Base-by-base conservation (phyloP, 1,140 invertebrate species). In the Macrosteles quadrilineatus region DNA sequence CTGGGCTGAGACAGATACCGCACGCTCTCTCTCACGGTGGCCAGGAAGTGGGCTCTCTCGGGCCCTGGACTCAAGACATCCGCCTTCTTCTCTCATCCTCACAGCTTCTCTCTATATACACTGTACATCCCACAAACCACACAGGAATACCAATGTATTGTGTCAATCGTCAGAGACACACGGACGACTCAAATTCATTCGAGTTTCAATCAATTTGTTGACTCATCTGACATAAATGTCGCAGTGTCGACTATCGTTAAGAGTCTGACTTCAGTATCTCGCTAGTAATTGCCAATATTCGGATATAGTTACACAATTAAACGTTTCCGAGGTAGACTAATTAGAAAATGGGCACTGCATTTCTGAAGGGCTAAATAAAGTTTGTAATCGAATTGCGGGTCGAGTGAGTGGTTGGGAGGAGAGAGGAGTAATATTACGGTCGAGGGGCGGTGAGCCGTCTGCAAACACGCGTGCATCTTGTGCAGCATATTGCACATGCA, bases 371-470 rank as follows among this genome's bases (percentile, higher is more conserved):
- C n/a, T 19, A 19, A 50, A 50, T 50, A 50, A 50, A 50, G 47
- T 50, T 50, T 50, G 47, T 50, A 50, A 50, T 50, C 47, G n/a
- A 50, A 50, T 50, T 50, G 47, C n/a, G 47, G 47, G 47, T 50
- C 21, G 47, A 50, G 47, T 11, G 47, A 21, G 47, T 4, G 47
- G 47, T 9, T 3, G 47, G 47, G n/a, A 19, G 47, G n/a, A 50
- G 14, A 50, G 47, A 19, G n/a, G 47, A 50, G 47, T 19, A 50
- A 50, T 50, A 50, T 11, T 19, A 4, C 47, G 47, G n/a, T 11
- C 47, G 47, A 11, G n/a, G 47, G 47, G 47, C 21, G 47, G 47
- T 50, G n/a, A 50, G 47, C 47, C 47, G 6, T 50, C 21, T 3
- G 47, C n/a, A 50, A 50, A 50, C 47, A 50, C 21, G 47, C 21